Evolutionary conservation across 2,113 vertebrate species (phyloP).

Genomic region (Siniperca chuatsi): DNA sequence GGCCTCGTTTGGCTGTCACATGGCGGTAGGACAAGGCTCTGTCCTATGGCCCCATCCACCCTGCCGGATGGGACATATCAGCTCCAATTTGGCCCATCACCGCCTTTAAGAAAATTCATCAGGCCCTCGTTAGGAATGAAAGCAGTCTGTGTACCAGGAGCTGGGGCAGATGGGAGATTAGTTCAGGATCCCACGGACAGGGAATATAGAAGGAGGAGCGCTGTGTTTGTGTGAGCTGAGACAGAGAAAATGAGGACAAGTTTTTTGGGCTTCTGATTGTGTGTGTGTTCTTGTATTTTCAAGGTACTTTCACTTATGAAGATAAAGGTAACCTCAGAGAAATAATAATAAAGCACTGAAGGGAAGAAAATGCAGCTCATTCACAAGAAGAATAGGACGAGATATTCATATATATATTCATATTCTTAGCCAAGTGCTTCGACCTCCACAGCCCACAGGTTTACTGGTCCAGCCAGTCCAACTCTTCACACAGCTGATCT

Average conservation of each 20-base stretch:
- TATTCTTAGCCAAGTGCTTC: constrained; percentile 3
- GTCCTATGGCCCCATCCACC: constrained; percentile 66
- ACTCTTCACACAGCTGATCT: constrained; percentile 15
- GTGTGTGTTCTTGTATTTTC: constrained; percentile 18
- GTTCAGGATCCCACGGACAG: constrained; percentile 77
- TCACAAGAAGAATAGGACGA: not conserved
- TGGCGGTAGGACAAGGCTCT: constrained; percentile 77
- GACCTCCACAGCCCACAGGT: not conserved
- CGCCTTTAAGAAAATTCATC: constrained; percentile 82
- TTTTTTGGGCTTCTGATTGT: constrained; percentile 8
- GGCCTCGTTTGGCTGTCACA: constrained; percentile 79
- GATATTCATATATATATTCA: not conserved
- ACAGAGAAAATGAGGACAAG: constrained; percentile 41
- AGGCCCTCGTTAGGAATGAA: constrained; percentile 81
- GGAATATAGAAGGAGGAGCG: constrained; percentile 60
- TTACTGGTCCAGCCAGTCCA: not conserved
- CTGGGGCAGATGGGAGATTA: constrained; percentile 74
- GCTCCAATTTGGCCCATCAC: constrained; percentile 84
- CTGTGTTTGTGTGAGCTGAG: constrained; percentile 48
- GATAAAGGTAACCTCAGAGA: not conserved
- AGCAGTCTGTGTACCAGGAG: constrained; percentile 78
- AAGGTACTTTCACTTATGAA: not conserved
- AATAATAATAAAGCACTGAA: not conserved
- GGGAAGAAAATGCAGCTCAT: not conserved
- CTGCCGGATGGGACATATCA: constrained; percentile 82